phyloP scores from a whole-genome alignment of 1,140 invertebrate species.

The Wiebesia pumilae region DNA sequence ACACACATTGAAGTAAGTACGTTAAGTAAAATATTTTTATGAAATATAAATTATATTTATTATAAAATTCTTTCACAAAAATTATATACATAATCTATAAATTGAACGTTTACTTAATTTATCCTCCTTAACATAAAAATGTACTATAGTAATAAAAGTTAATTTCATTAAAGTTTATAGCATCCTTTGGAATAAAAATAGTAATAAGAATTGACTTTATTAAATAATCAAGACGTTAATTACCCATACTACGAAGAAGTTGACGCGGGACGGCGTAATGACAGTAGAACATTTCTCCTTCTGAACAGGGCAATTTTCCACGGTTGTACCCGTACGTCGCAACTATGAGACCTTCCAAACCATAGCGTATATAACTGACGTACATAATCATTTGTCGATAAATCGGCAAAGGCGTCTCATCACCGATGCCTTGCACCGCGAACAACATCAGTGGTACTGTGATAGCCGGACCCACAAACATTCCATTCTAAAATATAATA shows the following conservation, averaged over 20 bases:
- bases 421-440: slow-evolving; percentile 85
- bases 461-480: slow-evolving; percentile 85
- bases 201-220: not conserved
- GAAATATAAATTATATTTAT: no score
- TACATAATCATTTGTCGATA: slow-evolving; percentile 85
- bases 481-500: slow-evolving; percentile 79
- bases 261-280: slow-evolving; percentile 80
- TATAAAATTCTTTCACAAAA: no score
- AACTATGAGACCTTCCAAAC: slow-evolving; percentile 85
- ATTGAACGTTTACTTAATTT: not conserved
- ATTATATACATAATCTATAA: no score
- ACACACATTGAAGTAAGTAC: no score
- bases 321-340: slow-evolving; percentile 87
- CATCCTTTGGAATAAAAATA: not conserved
- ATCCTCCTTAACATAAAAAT: not conserved
- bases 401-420: slow-evolving; percentile 78
- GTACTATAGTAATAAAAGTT: not conserved
- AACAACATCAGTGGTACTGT: slow-evolving; percentile 85
- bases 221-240: not conserved
- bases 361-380: slow-evolving; percentile 88
- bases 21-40: no score
- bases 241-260: slow-evolving; percentile 78
- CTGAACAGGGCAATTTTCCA: slow-evolving; percentile 80
- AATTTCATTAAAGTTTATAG: no score
- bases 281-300: slow-evolving; percentile 77